Base-by-base conservation (phyloP, 2,888 invertebrate genomes). In the Yponomeuta sedellus region DNA sequence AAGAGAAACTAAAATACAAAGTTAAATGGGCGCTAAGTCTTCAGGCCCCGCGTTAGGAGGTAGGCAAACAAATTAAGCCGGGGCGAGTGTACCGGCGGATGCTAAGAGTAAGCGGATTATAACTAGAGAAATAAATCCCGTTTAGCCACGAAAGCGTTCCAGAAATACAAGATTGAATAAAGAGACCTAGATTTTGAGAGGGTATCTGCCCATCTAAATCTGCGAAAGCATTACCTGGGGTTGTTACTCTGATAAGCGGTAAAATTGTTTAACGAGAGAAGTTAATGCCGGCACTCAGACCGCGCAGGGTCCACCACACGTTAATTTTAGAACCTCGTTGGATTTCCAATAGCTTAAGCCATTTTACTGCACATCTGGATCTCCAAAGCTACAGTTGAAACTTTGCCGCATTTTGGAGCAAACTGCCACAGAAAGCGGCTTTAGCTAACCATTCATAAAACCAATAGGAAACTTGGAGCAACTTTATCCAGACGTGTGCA, bases 401-500 rank as follows among this genome's bases (percentile, higher is more conserved):
- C 44, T 52, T 52, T 5, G 44, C 16, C 44, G 44, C 44, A 52
- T 52, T 52, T 52, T 52, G 44, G 44, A 12, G 44, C 44, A 52
- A 52, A 16, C 44, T 52, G 44, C 16, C 12, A 52, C 44, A 16
- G 16, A 52, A 52, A 52, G 44, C 44, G 44, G 44, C 44, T 52
- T 52, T 52, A 52, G 44, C 44, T 52, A 52, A 52, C 44, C 44
- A 52, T 52, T 52, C 44, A 52, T 52, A 52, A 52, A 52, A 52
- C 44, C 44, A 52, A 52, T 52, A 52, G 44, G 44, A 52, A 52
- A 52, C 44, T 52, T 69, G 34, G 65, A 65, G 70, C 66, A 65
- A 65, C 66, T 66, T 68, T 68, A 67, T 66, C 64, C 66, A 62
- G 66, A 69, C 67, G 69, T 64, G 65, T 64, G 66, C 66, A 66